Evolutionary conservation across 2,113 vertebrate genomes (phyloP), one percentile per base, ranked within the genome.

Genomic region (Rhinichthys klamathensis): DNA sequence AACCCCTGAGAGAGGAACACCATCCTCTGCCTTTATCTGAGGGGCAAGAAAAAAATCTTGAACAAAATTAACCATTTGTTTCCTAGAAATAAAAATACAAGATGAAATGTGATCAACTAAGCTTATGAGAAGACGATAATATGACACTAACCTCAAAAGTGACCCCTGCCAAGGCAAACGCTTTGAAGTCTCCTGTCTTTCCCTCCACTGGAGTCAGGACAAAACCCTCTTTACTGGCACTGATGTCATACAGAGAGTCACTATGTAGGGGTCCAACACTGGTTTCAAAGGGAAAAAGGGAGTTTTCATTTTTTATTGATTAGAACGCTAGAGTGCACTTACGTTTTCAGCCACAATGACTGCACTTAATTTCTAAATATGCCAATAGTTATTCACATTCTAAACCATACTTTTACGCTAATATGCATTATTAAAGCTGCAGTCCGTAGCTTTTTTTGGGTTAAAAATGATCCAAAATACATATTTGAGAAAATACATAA

Each of bases 181-280:
- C 98, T 92, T 99, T 99, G 91, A 99, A 99, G 90, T 98, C 96
- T 46, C 97, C 98, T 23, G 91, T 80, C 2, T 94, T 95, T 85
- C 96, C 97, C 75, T 98, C 97, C 27, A 98, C 94, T 0, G 96
- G 95, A 63, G 96, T 98, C 92, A 99, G 90, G 77, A 99, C 94
- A 46, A 97, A 99, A 0, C 98, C 98, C 91, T 99, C 98, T 88
- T 97, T 99, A 80, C 95, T 96, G 46, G 98, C 98, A 25, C 94
- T 93, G 88, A 99, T 91, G 1, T 97, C 94, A 44, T 99, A 99
- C 51, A 97, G 95, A 85, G 96, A 92, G 92, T 98, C 96, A 74
- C 97, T 98, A 93, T 99, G 98, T 83, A 99, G 95, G 0, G 98
- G 98, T 1, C 98, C 98, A 32, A 99, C 98, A 0, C 98, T 99